Conservation (phyloP, 2,113 vertebrate species). For the Petaurus breviceps region DNA sequence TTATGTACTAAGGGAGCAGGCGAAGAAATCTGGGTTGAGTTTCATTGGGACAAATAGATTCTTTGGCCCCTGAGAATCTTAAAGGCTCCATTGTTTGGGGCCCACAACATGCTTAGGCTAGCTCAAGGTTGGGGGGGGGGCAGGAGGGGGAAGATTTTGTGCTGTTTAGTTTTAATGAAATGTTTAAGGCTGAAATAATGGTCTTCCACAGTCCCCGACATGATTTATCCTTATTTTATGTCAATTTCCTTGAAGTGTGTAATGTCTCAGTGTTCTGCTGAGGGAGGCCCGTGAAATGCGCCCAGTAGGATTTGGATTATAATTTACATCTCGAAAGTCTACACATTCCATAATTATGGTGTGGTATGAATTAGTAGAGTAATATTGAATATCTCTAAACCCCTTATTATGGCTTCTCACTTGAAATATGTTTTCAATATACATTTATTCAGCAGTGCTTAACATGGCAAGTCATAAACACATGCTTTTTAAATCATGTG, state of each 20-base stretch:
- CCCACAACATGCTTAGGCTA: constrained; percentile 15
- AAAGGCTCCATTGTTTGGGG: constrained; percentile 27
- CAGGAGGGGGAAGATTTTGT: constrained; percentile 21
- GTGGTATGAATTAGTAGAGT: constrained; percentile 78
- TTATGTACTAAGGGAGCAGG: constrained; percentile 37
- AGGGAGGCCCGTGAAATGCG: constrained; percentile 20
- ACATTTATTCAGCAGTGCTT: constrained; percentile 80
- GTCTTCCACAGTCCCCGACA: constrained; percentile 34
- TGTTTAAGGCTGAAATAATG: constrained; percentile 73
- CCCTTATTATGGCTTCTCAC: constrained; percentile 74
- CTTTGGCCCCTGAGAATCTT: constrained; percentile 6
- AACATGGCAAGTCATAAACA: constrained; percentile 78
- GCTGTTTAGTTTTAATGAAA: constrained; percentile 70
- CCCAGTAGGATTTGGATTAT: constrained; percentile 49
- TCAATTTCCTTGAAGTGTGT: constrained; percentile 65
- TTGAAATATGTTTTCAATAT: constrained; percentile 81
- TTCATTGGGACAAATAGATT: constrained; percentile 42
- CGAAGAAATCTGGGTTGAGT: constrained; percentile 45
- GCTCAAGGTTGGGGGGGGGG: background rate
- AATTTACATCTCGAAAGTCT: constrained; percentile 75
- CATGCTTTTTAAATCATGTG: constrained; percentile 77
- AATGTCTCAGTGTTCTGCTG: background rate
- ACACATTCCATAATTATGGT: constrained; percentile 78
- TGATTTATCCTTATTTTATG: constrained; percentile 69
- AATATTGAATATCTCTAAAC: constrained; percentile 77